These are phyloP conservation scores for Enteromius anoplus DNA, from an alignment of 2,797 vertebrate genomes.

Conservation along the genomic window DNA sequence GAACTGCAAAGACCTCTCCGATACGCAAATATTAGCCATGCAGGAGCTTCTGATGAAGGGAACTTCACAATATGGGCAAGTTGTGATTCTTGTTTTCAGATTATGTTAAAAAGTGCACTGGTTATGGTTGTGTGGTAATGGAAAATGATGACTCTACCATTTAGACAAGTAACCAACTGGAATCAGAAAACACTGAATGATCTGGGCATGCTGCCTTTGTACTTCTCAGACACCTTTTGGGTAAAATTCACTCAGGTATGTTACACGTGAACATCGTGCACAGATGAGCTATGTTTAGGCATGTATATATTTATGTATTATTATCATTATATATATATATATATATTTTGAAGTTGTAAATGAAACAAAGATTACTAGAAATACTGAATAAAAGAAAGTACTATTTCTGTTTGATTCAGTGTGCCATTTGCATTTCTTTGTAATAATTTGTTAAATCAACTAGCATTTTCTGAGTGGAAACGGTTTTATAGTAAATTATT, in stretches of 20 bases:
- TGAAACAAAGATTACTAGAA: neutral
- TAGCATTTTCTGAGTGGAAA: neutral
- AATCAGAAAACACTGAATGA: slow-evolving; percentile 31
- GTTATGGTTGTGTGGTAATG: neutral
- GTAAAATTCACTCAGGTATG: neutral
- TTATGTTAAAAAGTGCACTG: too few relatives aligned
- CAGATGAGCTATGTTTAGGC: neutral
- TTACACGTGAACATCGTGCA: neutral
- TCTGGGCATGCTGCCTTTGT: slow-evolving; percentile 42
- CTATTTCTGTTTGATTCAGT: neutral
- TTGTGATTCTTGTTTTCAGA: neutral
- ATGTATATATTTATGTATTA: too few relatives aligned
- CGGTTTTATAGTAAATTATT: neutral
- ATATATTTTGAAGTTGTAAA: neutral
- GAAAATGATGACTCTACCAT: neutral
- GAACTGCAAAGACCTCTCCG: slow-evolving; percentile 44
- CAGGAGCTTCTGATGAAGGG: slow-evolving; percentile 20
- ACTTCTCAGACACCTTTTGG: slow-evolving; percentile 8
- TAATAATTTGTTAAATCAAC: neutral
- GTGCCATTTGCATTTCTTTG: neutral
- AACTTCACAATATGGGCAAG: slow-evolving; percentile 47
- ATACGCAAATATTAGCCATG: slow-evolving; percentile 19
- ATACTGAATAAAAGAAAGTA: neutral
- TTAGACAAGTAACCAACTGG: slow-evolving; percentile 11
- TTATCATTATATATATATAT: neutral